Base-by-base conservation (phyloP, 35 echinoderm and acorn worm species). In the Heliocidaris tuberculata region DNA sequence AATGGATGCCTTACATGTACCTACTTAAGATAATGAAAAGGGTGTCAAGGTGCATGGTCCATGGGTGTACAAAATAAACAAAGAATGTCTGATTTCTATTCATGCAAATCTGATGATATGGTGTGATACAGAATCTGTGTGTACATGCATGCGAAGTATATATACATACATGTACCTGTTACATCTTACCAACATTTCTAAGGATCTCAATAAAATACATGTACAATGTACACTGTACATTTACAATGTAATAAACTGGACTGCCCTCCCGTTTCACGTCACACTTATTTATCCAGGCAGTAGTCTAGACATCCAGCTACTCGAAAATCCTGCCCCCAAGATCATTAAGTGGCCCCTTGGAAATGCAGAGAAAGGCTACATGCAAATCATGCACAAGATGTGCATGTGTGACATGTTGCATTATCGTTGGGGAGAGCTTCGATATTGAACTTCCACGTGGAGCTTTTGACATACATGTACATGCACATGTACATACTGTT, bases 401-500 rank as follows among this genome's bases (percentile, higher is more conserved):
- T 78, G 65, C n/a, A n/a, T 70, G 60, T 70, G 60, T 70, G 60
- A 21, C 60, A 70, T 70, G 60, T 70, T 70, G 21, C 65, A 78
- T 78, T 78, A 78, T 78, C 65, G 7, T 24, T 27, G 21, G 65
- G 65, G 27, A 78, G 52, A 56, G 52, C 50, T 52, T 52, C 50
- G 50, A 56, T 56, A 56, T 78, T 78, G 65, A 78, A 78, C 65
- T 78, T 78, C 65, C 65, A 78, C 65, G 65, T 78, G 65, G 65
- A 78, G 65, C 15, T 78, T 21, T 19, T 78, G 65, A 78, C 65
- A 78, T 78, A 7, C 9, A 11, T 56, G 52, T 56, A 52, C 49
- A 50, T 50, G 49, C 9, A 50, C 49, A 50, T 50, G 49, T 50
- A 50, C 50, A 52, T 52, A 13, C 35, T 1, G 35, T 42, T 42